phyloP scores from a whole-genome alignment of 2,888 invertebrate species.

The Cheilosia vernalis region DNA sequence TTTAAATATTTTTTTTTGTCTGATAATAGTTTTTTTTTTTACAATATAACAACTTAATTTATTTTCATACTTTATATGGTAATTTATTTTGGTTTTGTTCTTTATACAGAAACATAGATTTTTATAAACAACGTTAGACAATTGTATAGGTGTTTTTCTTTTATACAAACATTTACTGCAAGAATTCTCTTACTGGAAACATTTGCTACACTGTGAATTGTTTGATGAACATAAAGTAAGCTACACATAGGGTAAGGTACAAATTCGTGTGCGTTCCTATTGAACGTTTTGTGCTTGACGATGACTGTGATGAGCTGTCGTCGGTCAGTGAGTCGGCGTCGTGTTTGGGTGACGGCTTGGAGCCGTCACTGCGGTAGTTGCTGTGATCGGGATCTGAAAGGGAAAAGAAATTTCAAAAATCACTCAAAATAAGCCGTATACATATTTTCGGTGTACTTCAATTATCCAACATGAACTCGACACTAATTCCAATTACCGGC shows the following conservation, averaged over 20 bases:
- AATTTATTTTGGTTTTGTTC: constrained; percentile 6
- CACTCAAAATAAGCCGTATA: not conserved
- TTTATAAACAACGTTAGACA: not conserved
- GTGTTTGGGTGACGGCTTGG: constrained; percentile 78
- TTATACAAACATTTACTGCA: constrained; percentile 56
- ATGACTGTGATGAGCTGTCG: constrained; percentile 76
- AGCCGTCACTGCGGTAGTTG: constrained; percentile 80
- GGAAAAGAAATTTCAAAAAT: not conserved
- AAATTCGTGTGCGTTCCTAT: constrained; percentile 58
- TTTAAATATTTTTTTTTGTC: constrained; percentile 3
- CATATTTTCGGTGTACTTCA: not conserved
- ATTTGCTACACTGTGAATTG: constrained; percentile 64
- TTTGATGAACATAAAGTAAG: constrained; percentile 32
- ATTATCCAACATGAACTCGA: constrained; percentile 33
- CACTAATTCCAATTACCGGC: constrained; percentile 29
- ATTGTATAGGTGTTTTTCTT: not conserved
- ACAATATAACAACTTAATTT: constrained; percentile 50
- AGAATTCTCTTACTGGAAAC: constrained; percentile 1
- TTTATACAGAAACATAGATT: constrained; percentile 49
- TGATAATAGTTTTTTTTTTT: constrained; percentile 45
- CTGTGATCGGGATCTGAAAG: constrained; percentile 80
- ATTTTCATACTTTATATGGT: not conserved
- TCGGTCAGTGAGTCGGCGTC: constrained; percentile 82
- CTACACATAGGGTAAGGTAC: constrained; percentile 66
- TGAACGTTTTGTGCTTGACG: constrained; percentile 67